phyloP scores from a whole-genome alignment of 2,797 vertebrate genomes.

The Peromyscus melanophrys region DNA sequence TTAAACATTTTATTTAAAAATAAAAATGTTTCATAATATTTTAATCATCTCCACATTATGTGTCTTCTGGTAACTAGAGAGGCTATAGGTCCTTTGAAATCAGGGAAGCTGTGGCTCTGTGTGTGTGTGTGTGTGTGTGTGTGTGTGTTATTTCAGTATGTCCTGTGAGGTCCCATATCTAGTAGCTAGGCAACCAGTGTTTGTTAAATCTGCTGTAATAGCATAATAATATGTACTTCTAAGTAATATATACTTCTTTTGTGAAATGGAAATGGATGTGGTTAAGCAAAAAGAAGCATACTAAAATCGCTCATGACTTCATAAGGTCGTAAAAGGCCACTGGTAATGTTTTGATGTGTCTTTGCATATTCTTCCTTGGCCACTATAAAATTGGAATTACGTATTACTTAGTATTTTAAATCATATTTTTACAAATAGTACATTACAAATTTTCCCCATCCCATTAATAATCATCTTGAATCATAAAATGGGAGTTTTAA shows the following conservation, averaged over 20 bases:
- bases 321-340: neutral
- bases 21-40: slow-evolving; percentile 20
- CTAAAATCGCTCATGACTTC: neutral
- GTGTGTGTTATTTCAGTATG: neutral
- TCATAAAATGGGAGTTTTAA: slow-evolving; percentile 31
- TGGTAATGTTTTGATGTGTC: slow-evolving; percentile 14
- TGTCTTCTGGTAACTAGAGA: neutral
- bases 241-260: slow-evolving; percentile 3
- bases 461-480: slow-evolving; percentile 49
- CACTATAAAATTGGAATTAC: slow-evolving; percentile 16
- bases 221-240: neutral
- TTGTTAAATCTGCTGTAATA: slow-evolving; percentile 24
- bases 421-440: slow-evolving; percentile 22
- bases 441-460: neutral
- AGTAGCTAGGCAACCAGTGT: neutral
- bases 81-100: neutral
- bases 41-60: neutral
- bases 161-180: neutral
- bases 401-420: slow-evolving; percentile 48
- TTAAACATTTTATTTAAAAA: neutral
- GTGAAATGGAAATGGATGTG: slow-evolving; percentile 45
- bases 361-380: neutral
- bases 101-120: neutral
- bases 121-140: neutral
- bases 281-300: slow-evolving; percentile 16